phyloP scores from a whole-genome alignment of 2,113 vertebrate genomes.

The Pelobates fuscus region DNA sequence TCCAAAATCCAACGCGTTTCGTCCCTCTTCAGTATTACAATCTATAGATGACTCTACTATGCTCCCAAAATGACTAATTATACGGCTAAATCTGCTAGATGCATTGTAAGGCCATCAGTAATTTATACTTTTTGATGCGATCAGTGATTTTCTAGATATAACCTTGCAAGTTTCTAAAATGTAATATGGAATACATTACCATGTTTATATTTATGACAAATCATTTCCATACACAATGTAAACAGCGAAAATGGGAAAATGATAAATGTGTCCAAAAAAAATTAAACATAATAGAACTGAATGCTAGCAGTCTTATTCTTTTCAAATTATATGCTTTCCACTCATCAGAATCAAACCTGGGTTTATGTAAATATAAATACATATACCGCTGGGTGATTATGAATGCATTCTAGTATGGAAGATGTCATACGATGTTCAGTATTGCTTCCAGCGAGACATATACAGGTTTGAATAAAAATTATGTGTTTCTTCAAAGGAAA shows the following conservation, averaged over 20 bases:
- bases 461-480: too few species aligned
- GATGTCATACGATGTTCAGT: too few species aligned
- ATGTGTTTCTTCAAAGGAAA: too few species aligned
- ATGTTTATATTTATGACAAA: not conserved
- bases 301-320: not conserved
- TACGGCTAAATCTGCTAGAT: too few species aligned
- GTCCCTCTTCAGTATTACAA: too few species aligned
- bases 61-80: too few species aligned
- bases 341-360: not conserved
- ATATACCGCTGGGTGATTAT: not conserved
- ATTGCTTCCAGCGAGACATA: too few species aligned
- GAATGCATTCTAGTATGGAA: not conserved
- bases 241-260: not conserved
- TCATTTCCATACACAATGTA: not conserved
- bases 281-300: not conserved
- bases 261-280: not conserved
- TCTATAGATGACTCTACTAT: too few species aligned
- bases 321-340: not conserved
- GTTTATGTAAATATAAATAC: not conserved
- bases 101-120: too few species aligned
- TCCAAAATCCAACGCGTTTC: too few species aligned
- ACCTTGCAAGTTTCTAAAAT: not conserved
- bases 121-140: too few species aligned
- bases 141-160: not conserved
- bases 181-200: not conserved